phyloP scores from a whole-genome alignment of 2,113 vertebrate genomes.

The Galeopterus variegatus region DNA sequence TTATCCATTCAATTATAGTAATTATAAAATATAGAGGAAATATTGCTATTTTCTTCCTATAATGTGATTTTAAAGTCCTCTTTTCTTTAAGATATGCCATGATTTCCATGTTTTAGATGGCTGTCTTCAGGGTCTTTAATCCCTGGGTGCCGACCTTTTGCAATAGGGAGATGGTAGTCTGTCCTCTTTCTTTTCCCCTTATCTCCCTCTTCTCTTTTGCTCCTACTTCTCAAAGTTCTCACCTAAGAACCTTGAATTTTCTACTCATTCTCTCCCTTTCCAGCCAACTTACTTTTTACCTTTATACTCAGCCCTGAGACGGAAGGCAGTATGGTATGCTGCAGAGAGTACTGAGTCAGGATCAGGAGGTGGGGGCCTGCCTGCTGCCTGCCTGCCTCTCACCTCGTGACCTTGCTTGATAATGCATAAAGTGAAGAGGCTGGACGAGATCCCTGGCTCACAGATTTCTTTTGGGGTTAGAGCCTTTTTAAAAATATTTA shows the following conservation, averaged over 20 bases:
- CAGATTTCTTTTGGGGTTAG: rapidly evolving
- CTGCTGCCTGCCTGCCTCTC: rapidly evolving
- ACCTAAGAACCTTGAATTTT: neutral
- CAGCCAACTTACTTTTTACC: neutral
- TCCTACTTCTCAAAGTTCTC: neutral
- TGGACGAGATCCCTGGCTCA: neutral
- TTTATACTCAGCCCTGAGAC: neutral
- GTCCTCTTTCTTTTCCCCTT: neutral
- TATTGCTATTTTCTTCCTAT: neutral
- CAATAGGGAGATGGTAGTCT: rapidly evolving
- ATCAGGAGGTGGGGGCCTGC: rapidly evolving
- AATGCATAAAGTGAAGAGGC: neutral
- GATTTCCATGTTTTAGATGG: rapidly evolving
- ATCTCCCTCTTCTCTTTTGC: neutral
- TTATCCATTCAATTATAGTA: neutral
- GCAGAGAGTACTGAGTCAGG: neutral
- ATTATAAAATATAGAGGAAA: neutral
- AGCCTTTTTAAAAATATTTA: neutral
- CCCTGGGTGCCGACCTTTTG: neutral
- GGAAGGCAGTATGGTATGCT: neutral
- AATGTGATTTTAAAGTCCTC: neutral
- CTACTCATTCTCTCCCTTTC: too few relatives aligned
- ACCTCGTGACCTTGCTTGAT: neutral
- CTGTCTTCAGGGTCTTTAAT: rapidly evolving
- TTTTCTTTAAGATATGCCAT: neutral